A percentile compares a stretch with the other conserved stretches of the same genome.
Evolutionary conservation across 2,113 vertebrate species (phyloP).

Genomic region (Herpailurus yagouaroundi): DNA sequence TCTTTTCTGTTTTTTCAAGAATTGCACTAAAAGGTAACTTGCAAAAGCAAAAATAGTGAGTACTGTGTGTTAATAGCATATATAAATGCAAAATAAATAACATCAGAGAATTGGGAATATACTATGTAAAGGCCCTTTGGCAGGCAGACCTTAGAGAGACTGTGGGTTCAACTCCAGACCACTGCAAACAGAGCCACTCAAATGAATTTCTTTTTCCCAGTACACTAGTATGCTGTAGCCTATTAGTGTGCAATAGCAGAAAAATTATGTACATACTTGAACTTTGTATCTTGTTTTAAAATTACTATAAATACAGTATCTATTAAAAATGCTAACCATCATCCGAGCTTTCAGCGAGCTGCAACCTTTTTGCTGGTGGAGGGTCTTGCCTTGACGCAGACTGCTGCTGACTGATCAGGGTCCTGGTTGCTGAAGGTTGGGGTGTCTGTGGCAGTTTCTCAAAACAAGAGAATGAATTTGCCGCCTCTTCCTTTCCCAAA

Average conservation of each 20-base stretch:
- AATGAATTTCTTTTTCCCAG: background rate
- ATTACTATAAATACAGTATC: background rate
- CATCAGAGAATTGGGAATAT: background rate
- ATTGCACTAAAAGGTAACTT: background rate
- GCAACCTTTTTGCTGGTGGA: no score
- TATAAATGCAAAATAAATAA: background rate
- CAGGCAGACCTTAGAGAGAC: background rate
- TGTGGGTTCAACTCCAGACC: background rate
- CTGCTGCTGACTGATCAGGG: no score
- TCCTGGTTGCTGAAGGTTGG: no score
- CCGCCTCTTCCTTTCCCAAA: no score
- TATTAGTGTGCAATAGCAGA: background rate
- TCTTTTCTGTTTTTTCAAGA: background rate
- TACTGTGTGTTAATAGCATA: background rate
- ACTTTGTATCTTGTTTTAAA: background rate
- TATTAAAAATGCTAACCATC: background rate
- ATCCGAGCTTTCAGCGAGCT: no score
- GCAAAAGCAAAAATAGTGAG: background rate
- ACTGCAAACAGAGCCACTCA: background rate
- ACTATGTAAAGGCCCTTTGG: accelerated
- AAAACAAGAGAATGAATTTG: no score
- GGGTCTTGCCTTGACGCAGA: no score
- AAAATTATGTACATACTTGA: background rate
- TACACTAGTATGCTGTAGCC: background rate
- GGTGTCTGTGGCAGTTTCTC: no score